Evolutionary conservation across 1,140 invertebrate genomes (phyloP).

Genomic region (Procambarus virginalis): DNA sequence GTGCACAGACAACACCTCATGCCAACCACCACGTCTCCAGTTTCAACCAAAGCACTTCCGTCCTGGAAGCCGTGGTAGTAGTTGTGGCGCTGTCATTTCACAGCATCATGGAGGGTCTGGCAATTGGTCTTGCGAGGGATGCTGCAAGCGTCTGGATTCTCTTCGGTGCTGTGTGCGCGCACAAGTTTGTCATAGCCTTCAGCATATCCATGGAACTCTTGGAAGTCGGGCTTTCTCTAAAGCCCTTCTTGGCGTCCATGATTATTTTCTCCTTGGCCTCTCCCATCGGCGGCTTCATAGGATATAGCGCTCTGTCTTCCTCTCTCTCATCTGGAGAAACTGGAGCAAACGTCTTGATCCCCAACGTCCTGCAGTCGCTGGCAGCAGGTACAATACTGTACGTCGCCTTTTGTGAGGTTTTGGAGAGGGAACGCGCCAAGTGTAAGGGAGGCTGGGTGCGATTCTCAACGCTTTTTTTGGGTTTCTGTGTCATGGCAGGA

Average conservation of each 20-base stretch:
- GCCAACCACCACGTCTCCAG: not conserved
- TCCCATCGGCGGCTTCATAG: slow-evolving; percentile 70
- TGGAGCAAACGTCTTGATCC: not conserved
- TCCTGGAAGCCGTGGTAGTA: slow-evolving; percentile 73
- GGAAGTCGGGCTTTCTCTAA: slow-evolving; percentile 71
- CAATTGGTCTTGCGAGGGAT: slow-evolving; percentile 70
- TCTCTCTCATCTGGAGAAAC: slow-evolving; percentile 15
- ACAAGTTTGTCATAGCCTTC: slow-evolving; percentile 79
- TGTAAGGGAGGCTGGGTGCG: slow-evolving; percentile 82
- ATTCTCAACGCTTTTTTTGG: slow-evolving; percentile 77
- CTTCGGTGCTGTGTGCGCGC: slow-evolving; percentile 74
- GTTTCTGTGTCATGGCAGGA: slow-evolving; percentile 80
- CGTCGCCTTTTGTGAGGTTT: slow-evolving; percentile 70
- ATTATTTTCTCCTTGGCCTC: slow-evolving; percentile 62
- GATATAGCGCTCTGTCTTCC: slow-evolving; percentile 49
- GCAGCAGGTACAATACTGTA: slow-evolving; percentile 70
- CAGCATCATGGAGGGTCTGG: slow-evolving; percentile 77
- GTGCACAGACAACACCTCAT: slow-evolving; percentile 19
- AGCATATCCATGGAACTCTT: slow-evolving; percentile 77
- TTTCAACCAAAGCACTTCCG: slow-evolving; percentile 21
- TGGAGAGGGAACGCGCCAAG: slow-evolving; percentile 71
- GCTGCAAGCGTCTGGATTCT: slow-evolving; percentile 72
- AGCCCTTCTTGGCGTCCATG: slow-evolving; percentile 54
- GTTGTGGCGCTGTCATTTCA: slow-evolving; percentile 77
- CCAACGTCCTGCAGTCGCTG: slow-evolving; percentile 51